Evolutionary conservation across 2,113 vertebrate genomes (phyloP).

Genomic region (Mormoops blainvillei): DNA sequence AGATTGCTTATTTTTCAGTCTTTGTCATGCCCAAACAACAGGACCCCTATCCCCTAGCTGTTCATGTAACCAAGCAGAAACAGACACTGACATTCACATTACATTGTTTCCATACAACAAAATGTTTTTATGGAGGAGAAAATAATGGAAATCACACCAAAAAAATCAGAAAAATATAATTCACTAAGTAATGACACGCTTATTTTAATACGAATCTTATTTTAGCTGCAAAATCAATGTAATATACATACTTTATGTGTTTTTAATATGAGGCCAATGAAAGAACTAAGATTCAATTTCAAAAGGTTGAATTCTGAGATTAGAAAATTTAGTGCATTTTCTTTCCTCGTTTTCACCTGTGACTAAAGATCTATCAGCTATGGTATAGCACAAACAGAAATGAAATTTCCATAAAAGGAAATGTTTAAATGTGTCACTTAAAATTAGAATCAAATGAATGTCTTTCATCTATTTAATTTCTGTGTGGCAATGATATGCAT

Average conservation of each 20-base stretch:
- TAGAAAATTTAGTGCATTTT: neutral
- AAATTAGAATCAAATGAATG: slow-evolving; percentile 25
- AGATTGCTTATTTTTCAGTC: neutral
- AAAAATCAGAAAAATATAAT: neutral
- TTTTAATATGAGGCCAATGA: neutral
- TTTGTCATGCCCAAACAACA: neutral
- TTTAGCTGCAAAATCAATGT: neutral
- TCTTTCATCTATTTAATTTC: neutral
- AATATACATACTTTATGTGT: neutral
- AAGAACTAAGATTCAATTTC: neutral
- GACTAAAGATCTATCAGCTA: slow-evolving; percentile 33
- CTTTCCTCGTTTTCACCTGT: slow-evolving; percentile 13
- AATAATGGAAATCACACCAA: neutral
- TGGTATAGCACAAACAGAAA: slow-evolving; percentile 19
- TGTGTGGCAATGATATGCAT: neutral
- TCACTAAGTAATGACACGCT: neutral
- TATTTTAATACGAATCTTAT: neutral
- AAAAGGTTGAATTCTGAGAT: neutral
- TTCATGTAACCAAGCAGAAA: neutral
- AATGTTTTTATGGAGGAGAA: neutral
- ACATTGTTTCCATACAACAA: neutral
- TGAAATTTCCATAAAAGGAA: slow-evolving; percentile 42
- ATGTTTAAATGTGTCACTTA: slow-evolving; percentile 23
- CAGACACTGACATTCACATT: neutral
- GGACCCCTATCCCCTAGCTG: too few relatives aligned